These are phyloP conservation scores for Melinaea marsaeus DNA, from an alignment of 2,888 invertebrate species.

Conservation along the genomic window DNA sequence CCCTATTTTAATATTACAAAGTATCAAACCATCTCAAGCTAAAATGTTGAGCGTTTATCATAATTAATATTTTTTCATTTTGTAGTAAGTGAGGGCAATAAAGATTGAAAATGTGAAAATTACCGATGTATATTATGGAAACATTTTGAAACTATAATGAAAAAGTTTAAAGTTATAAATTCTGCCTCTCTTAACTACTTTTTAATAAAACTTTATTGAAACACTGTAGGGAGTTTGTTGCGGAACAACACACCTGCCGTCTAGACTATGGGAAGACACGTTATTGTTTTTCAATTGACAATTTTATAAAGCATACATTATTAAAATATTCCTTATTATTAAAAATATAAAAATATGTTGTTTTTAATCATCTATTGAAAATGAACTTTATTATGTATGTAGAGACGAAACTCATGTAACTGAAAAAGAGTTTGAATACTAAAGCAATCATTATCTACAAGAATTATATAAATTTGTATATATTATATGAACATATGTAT, in stretches of 20 bases:
- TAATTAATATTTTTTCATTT: background rate
- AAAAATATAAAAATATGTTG: too few species aligned
- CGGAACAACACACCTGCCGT: conserved; percentile 20
- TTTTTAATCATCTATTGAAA: too few species aligned
- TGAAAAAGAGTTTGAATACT: too few species aligned
- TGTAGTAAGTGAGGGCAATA: conserved; percentile 1
- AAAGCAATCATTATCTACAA: too few species aligned
- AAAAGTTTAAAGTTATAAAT: conserved; percentile 21
- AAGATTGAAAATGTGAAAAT: conserved; percentile 3
- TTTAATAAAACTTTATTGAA: conserved; percentile 23
- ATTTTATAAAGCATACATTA: background rate
- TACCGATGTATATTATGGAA: conserved; percentile 2
- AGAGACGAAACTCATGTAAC: too few species aligned
- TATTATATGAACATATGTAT: too few species aligned
- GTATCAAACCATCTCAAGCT: too few species aligned
- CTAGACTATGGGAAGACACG: conserved; percentile 14
- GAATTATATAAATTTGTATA: too few species aligned
- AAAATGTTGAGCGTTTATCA: background rate
- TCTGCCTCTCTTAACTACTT: conserved; percentile 21
- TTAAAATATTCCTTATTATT: too few species aligned
- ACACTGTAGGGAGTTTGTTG: conserved; percentile 19
- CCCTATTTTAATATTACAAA: too few species aligned
- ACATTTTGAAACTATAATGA: conserved; percentile 12
- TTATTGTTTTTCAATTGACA: conserved; percentile 10
- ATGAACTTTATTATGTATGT: too few species aligned